Evolutionary conservation across 2,888 invertebrate genomes (phyloP), one percentile per base, ranked within the genome.

Genomic region (Lepidocyrtoides sp.): DNA sequence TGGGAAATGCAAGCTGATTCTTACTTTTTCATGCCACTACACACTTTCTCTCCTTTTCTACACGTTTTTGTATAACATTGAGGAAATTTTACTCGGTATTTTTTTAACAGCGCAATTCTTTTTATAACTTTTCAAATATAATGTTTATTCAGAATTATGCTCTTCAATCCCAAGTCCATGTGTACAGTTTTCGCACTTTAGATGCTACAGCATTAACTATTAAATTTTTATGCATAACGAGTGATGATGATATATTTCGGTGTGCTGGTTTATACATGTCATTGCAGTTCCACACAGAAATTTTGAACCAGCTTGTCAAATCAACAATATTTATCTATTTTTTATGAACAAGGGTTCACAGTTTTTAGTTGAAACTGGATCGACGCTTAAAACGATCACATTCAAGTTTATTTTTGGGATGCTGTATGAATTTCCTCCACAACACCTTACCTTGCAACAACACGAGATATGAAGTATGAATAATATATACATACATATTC

Each of bases 181-280:
- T n/a, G n/a, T n/a, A n/a, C n/a, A n/a, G n/a, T n/a, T n/a, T n/a
- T n/a, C n/a, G n/a, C n/a, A n/a, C n/a, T n/a, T n/a, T n/a, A n/a
- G n/a, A n/a, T n/a, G n/a, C n/a, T n/a, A n/a, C n/a, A n/a, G n/a
- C n/a, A n/a, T n/a, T 48, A n/a, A 48, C 14, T 2, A 48, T 48
- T 48, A 14, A n/a, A 48, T 48, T 48, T 48, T 48, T 48, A n/a
- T 48, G 48, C 2, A 2, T 7, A 10, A 12, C 12, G n/a, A 48
- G 2, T 48, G n/a, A 3, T 23, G 10, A 57, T 8, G 17, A 7
- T 48, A 48, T 48, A 32, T 66, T 66, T 36, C 32, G 66, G 66
- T 66, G 66, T 32, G 66, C 66, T 66, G 66, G 29, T 66, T 66
- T 66, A 4, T 66, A 32, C 66, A 66, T 66, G 66, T 66, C 66